Base-by-base conservation (phyloP, 2,888 invertebrate species). In the Dynastes grantii region DNA sequence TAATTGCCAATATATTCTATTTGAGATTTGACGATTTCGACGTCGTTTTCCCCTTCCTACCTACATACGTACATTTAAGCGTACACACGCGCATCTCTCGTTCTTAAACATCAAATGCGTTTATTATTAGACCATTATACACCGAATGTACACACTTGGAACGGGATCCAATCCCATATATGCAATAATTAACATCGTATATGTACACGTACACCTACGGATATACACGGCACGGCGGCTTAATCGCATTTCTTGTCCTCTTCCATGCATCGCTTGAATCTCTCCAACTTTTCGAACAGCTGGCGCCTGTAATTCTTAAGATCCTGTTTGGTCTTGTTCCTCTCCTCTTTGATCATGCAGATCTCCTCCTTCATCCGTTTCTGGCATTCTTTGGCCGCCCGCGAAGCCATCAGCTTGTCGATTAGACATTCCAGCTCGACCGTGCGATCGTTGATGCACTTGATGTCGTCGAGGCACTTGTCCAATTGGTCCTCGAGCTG, bases 341-440 rank as follows among this genome's bases (percentile, higher is more conserved):
- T 45, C 29, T 79, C 78, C 22, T 70, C 67, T 45, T 76, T 76
- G 16, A 79, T 79, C 51, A 63, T 53, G 13, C 61, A 61, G n/a
- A 79, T 76, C 45, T 79, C 78, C 37, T 76, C 29, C 22, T 76
- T 76, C 78, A 76, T 76, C 16, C 78, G 37, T 5, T 71, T 40
- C 16, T 67, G 68, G 76, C 76, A 76, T 29, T 79, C 78, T 29
- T 79, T 76, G 4, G 76, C 76, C 22, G 67, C 75, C 51, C 65
- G 67, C 27, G 32, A 27, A 2, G 73, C 58, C 29, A 79, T 61
- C 32, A 79, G 22, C 58, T 77, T 77, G 29, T 79, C 79, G 37
- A 79, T 67, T 16, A 64, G 65, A 16, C 77, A 77, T 58, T 79
- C 79, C 49, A 79, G 22, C 4, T 77, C 61, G 11, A 32, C 73